phyloP scores from a whole-genome alignment of 2,797 vertebrate genomes.

The Scolopax rusticola region DNA sequence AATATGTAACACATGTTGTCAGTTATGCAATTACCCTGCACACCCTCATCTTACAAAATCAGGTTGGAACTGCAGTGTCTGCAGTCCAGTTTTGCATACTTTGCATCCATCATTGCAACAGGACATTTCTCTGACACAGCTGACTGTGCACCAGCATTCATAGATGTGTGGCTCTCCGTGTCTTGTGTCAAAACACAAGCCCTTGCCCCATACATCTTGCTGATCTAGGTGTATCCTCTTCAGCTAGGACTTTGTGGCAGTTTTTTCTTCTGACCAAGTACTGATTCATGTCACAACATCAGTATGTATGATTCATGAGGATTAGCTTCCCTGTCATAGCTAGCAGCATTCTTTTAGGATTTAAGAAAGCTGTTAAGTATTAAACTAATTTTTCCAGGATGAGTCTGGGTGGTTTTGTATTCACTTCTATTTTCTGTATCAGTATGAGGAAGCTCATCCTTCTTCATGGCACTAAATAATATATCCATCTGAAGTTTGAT shows the following conservation, averaged over 20 bases:
- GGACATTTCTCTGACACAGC: not conserved
- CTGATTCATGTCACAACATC: not conserved
- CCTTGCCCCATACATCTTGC: not conserved
- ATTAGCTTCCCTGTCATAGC: not conserved
- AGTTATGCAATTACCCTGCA: not conserved
- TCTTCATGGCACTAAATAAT: not conserved
- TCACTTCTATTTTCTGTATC: not conserved
- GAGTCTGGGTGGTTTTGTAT: not conserved
- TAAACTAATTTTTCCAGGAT: not conserved
- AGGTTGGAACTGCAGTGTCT: not conserved
- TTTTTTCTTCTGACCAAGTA: not conserved
- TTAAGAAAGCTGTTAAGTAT: not conserved
- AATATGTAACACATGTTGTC: not conserved
- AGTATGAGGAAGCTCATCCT: not conserved
- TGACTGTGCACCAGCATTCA: not conserved
- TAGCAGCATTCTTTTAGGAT: not conserved
- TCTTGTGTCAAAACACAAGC: not conserved
- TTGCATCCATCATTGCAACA: not conserved
- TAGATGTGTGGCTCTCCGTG: not conserved
- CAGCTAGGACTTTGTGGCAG: not conserved
- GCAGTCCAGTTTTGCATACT: not conserved
- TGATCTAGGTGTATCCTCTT: not conserved
- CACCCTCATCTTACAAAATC: not conserved
- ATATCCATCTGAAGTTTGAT: not conserved
- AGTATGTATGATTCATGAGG: fast-evolving